Evolutionary conservation across 2,888 invertebrate species (phyloP).

Genomic region (Drosophila infuscata): DNA sequence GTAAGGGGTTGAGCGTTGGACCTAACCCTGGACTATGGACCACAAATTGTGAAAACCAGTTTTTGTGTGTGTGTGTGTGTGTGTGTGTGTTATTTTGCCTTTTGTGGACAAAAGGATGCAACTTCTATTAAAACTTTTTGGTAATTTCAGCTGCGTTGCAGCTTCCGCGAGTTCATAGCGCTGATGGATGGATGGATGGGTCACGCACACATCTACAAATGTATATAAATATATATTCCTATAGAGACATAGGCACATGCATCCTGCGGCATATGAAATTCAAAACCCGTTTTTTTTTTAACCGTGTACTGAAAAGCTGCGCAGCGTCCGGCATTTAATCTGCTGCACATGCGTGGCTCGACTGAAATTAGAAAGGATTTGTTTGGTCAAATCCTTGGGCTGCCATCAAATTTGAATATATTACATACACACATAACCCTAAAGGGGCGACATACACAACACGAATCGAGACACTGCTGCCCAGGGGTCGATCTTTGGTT

Average conservation of each 20-base stretch:
- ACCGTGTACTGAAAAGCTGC: slow-evolving; percentile 62
- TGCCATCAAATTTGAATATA: slow-evolving; percentile 63
- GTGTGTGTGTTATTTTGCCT: slow-evolving; percentile 27
- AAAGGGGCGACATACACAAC: slow-evolving; percentile 58
- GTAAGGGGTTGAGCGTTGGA: slow-evolving; percentile 51
- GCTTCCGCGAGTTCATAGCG: slow-evolving; percentile 58
- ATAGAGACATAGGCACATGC: slow-evolving; percentile 20
- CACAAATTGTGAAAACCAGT: slow-evolving; percentile 60
- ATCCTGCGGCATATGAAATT: slow-evolving; percentile 66
- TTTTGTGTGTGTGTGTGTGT: slow-evolving; percentile 26
- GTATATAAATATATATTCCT: neutral
- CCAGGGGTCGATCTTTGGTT: slow-evolving; percentile 67
- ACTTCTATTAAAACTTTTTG: slow-evolving; percentile 74
- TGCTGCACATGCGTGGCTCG: slow-evolving; percentile 64
- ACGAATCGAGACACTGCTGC: slow-evolving; percentile 36
- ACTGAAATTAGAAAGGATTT: slow-evolving; percentile 73
- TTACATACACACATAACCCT: slow-evolving; percentile 29
- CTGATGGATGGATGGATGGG: slow-evolving; percentile 75
- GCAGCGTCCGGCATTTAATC: slow-evolving; percentile 70
- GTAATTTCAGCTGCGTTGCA: slow-evolving; percentile 67
- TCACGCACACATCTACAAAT: slow-evolving; percentile 40
- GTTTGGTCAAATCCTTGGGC: slow-evolving; percentile 73
- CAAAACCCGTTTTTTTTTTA: slow-evolving; percentile 68
- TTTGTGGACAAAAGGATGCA: slow-evolving; percentile 72
- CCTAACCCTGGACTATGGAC: slow-evolving; percentile 30